Percentiles rank a stretch among this genome's conserved stretches.
These are phyloP conservation scores for Clunio marinus DNA, from an alignment of 2,888 invertebrate species.

Conservation along the genomic window DNA sequence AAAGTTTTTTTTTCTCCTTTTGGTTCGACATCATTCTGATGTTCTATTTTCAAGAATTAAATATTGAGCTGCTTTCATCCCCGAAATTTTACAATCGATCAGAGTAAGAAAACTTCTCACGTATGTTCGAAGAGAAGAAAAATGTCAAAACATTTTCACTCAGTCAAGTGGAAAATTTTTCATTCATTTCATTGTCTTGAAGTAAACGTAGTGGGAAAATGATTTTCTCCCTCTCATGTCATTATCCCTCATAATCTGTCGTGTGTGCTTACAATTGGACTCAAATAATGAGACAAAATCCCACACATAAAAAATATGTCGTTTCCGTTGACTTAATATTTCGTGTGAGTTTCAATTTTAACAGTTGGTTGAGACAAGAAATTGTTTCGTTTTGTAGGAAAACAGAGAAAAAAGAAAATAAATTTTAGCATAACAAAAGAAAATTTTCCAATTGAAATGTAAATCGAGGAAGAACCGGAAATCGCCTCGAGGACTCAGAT, in stretches of 20 bases:
- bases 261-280: background rate
- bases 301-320: conserved; percentile 1
- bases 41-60: no score
- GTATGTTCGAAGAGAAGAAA: background rate
- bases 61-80: no score
- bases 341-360: background rate
- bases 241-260: conserved; percentile 11
- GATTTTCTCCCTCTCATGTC: background rate
- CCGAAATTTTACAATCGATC: no score
- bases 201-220: no score
- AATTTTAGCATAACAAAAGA: background rate
- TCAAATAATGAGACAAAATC: background rate
- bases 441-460: conserved; percentile 5
- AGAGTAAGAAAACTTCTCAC: no score
- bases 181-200: background rate
- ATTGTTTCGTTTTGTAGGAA: background rate
- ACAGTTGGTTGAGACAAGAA: background rate
- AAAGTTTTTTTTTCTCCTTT: background rate
- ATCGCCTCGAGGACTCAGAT: background rate
- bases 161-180: conserved; percentile 17
- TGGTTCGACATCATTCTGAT: no score
- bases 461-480: background rate
- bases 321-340: background rate
- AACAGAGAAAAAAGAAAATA: background rate
- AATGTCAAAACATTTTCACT: background rate